Evolutionary conservation across 1,140 invertebrate species (phyloP), one percentile per base, ranked within the genome.

Genomic region (Battus philenor): DNA sequence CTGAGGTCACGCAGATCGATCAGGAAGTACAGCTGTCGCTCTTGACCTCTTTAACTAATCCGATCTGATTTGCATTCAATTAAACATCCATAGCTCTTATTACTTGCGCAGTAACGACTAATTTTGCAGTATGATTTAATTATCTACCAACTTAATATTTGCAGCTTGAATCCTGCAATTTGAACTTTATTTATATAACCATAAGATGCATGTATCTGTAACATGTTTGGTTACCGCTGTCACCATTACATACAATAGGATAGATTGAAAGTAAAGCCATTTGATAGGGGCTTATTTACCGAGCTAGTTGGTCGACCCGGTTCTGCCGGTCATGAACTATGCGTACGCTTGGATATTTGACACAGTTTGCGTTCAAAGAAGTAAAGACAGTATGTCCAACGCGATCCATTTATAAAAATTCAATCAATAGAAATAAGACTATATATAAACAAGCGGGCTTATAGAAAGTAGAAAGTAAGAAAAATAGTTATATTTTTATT

Each of bases 21-120:
- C 32, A 34, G 32, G 32, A 34, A 34, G 17, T 34, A 34, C 17
- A 34, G 20, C 20, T 16, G 15, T 33, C 17, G 32, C 32, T 34
- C 32, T 34, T 34, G 32, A 34, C 32, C 32, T 34, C 12, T 5
- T n/a, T 17, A 10, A 16, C 16, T 20, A 20, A 34, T 34, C 16
- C 16, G 20, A 34, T 11, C 32, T 34, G 7, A 34, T 34, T 34
- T 34, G 32, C 32, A 34, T 34, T 34, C 32, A 34, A 34, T 16
- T 15, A 15, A 15, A 33, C 17, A 15, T 33, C 17, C 15, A 34
- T 18, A 34, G 32, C 17, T 34, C 32, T 34, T 34, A 34, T 32
- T 34, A 16, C 32, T 9, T 34, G 8, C 9, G 15, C 16, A 2
- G 6, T 20, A 34, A 34, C 9, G 8, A 34, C 18, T 5, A 11